A percentile compares a stretch with the other conserved stretches of the same genome.
Conservation (phyloP, 2,888 invertebrate genomes). For the Pollenia amentaria region DNA sequence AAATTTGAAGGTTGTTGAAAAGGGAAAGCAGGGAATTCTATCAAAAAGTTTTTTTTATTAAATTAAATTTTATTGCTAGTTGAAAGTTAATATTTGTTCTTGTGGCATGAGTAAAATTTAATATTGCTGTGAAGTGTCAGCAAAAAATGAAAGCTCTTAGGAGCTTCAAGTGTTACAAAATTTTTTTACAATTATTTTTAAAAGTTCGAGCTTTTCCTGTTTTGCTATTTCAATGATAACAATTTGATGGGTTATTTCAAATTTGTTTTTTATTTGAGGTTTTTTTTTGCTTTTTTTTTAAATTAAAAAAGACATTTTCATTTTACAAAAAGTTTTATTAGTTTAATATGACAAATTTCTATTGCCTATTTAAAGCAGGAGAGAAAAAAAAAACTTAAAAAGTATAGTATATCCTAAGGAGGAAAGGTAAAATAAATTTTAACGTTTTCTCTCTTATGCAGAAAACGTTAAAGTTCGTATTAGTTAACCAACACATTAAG, state of each 20-base stretch:
- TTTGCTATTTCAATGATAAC: constrained; percentile 19
- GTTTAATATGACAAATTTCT: no score
- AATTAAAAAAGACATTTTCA: not conserved
- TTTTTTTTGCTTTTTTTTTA: not conserved
- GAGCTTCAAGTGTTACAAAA: constrained; percentile 33
- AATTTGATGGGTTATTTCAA: not conserved
- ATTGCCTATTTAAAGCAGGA: not conserved
- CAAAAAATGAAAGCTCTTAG: constrained; percentile 23
- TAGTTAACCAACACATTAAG: no score
- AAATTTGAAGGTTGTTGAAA: no score
- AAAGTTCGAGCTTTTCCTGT: not conserved
- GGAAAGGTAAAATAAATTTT: not conserved
- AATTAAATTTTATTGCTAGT: constrained; percentile 30
- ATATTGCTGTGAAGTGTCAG: constrained; percentile 38
- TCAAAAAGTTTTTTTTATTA: constrained; percentile 18
- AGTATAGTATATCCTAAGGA: constrained; percentile 2
- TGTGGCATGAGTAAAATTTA: no score
- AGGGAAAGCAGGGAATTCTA: no score
- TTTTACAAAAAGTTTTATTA: no score
- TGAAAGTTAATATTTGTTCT: constrained; percentile 6
- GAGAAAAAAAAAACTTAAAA: not conserved
- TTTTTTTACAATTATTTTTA: constrained; percentile 34
- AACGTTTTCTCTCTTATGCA: no score
- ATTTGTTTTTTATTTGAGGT: not conserved
- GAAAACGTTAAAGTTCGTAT: no score